Evolutionary conservation across 2,797 vertebrate genomes (phyloP).

Genomic region (Sebastes glaucus): DNA sequence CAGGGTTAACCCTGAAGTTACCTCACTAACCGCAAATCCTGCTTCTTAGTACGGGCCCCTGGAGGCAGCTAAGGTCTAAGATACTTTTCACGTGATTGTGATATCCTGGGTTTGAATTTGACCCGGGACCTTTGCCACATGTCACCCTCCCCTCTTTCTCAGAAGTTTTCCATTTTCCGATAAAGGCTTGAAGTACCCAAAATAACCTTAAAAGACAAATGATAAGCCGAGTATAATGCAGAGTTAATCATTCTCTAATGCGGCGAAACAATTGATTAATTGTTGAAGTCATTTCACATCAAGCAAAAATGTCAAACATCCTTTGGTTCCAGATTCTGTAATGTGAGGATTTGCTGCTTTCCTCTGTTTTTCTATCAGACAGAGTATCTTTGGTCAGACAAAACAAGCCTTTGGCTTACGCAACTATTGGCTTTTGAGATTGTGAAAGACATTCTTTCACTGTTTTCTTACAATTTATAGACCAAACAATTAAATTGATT

Average conservation of each 20-base stretch:
- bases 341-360: neutral
- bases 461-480: neutral
- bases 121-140: neutral
- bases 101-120: neutral
- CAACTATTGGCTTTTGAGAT: neutral
- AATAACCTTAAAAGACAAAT: neutral
- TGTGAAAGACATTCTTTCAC: neutral
- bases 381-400: neutral
- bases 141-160: neutral
- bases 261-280: neutral
- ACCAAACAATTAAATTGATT: neutral
- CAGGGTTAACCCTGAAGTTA: too few relatives aligned
- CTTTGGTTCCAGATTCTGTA: neutral
- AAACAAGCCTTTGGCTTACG: neutral
- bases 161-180: neutral
- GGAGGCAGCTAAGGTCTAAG: neutral
- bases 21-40: too few relatives aligned
- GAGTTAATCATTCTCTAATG: neutral
- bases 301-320: neutral
- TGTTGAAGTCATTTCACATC: neutral
- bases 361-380: neutral
- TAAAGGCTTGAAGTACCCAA: neutral
- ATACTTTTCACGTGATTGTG: neutral
- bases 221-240: neutral
- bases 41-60: neutral